Conservation (phyloP, 2,113 vertebrate species). For the Numenius arquata region DNA sequence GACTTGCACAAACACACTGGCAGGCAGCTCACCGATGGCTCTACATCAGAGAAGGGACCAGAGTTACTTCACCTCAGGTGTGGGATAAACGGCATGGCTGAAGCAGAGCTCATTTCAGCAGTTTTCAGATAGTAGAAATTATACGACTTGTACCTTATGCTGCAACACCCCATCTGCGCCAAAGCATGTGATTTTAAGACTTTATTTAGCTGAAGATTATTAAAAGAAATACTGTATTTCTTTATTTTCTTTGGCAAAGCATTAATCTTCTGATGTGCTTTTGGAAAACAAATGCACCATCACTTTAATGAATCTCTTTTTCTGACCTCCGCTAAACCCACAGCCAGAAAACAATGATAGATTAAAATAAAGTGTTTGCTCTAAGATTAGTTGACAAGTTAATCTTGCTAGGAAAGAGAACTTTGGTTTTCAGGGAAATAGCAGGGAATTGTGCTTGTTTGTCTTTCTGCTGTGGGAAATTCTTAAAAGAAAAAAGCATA, state of each 20-base stretch:
- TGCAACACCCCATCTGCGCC: background rate
- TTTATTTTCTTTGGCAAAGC: slow-evolving; percentile 21
- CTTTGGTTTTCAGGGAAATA: slow-evolving; percentile 19
- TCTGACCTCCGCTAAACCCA: slow-evolving; percentile 29
- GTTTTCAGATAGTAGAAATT: slow-evolving; percentile 40
- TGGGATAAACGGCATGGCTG: slow-evolving; percentile 1
- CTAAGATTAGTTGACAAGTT: background rate
- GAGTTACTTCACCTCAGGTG: slow-evolving; percentile 50
- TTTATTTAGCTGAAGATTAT: slow-evolving; percentile 15
- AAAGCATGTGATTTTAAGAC: background rate
- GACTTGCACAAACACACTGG: slow-evolving; percentile 42
- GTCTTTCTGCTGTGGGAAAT: slow-evolving; percentile 28
- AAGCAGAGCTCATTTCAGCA: slow-evolving; percentile 2
- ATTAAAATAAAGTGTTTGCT: slow-evolving; percentile 48
- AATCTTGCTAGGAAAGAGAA: slow-evolving; percentile 39
- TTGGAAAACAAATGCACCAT: background rate
- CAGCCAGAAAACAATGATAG: slow-evolving; percentile 50
- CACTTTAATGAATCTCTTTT: slow-evolving; percentile 30
- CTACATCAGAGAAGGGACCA: slow-evolving; percentile 33
- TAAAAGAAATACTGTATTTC: slow-evolving; percentile 30
- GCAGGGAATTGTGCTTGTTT: background rate
- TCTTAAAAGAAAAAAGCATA: background rate
- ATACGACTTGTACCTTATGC: background rate
- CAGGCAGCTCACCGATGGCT: slow-evolving; percentile 18
- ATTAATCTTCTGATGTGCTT: slow-evolving; percentile 5